Evolutionary conservation across 2,113 vertebrate genomes (phyloP).

Genomic region (Oryzias woworae): DNA sequence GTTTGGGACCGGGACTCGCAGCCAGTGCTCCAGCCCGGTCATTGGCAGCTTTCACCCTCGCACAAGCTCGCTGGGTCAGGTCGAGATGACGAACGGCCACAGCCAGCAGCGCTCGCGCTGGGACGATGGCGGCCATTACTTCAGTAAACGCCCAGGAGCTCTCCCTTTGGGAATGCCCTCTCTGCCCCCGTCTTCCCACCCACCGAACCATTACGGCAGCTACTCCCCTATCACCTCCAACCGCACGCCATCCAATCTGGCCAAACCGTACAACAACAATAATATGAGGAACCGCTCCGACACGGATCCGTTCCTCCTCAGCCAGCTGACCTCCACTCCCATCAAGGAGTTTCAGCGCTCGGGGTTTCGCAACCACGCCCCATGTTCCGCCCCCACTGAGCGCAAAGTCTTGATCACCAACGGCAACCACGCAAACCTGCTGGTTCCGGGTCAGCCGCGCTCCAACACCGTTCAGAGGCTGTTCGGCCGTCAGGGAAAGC

Average conservation of each 20-base stretch:
- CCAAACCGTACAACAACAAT: slow-evolving; percentile 68
- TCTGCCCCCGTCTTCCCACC: slow-evolving; percentile 12
- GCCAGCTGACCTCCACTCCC: slow-evolving; percentile 79
- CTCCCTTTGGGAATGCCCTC: slow-evolving; percentile 14
- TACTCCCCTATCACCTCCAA: slow-evolving; percentile 75
- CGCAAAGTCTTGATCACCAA: slow-evolving; percentile 73
- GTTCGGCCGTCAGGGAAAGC: slow-evolving; percentile 61
- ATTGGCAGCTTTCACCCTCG: slow-evolving; percentile 79
- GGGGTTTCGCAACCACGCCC: slow-evolving; percentile 39
- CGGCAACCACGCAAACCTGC: slow-evolving; percentile 63
- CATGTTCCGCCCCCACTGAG: slow-evolving; percentile 68
- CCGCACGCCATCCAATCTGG: slow-evolving; percentile 50
- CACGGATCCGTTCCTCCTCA: slow-evolving; percentile 88
- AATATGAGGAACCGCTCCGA: slow-evolving; percentile 83
- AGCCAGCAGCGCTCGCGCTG: slow-evolving; percentile 49
- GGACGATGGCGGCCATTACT: slow-evolving; percentile 63
- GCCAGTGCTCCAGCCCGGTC: slow-evolving; percentile 85
- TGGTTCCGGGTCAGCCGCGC: slow-evolving; percentile 60
- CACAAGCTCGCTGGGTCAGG: slow-evolving; percentile 79
- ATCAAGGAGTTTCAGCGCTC: slow-evolving; percentile 32
- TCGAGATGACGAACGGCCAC: slow-evolving; percentile 77
- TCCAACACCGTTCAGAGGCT: slow-evolving; percentile 64
- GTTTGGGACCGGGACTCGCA: slow-evolving; percentile 68
- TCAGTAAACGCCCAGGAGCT: slow-evolving; percentile 46
- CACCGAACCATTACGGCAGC: slow-evolving; percentile 52